phyloP scores from a whole-genome alignment of 2,888 invertebrate species.

The Tethea ocularis region DNA sequence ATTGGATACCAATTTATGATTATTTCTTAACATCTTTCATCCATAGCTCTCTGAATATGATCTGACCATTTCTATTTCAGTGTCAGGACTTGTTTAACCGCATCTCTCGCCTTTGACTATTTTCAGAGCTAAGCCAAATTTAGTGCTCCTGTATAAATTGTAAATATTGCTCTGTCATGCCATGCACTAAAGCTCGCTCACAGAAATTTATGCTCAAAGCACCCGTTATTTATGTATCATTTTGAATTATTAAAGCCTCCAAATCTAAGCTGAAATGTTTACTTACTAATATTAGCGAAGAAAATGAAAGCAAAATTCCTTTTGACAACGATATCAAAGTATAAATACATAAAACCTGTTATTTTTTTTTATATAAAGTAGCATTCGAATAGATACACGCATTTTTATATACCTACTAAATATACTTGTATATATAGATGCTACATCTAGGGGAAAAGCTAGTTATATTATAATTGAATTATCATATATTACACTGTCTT shows the following conservation, averaged over 20 bases:
- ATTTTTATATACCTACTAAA: not conserved
- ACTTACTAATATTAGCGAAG: not conserved
- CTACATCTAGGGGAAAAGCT: no score
- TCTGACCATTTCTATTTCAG: not conserved
- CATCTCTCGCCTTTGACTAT: not conserved
- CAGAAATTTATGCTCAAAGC: not conserved
- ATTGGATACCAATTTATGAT: no score
- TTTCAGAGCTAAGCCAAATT: not conserved
- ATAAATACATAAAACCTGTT: no score
- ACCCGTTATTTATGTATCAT: slow-evolving; percentile 2
- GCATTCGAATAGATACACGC: no score
- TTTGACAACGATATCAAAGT: not conserved
- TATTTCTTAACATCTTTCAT: no score
- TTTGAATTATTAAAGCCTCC: not conserved
- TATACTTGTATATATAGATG: no score
- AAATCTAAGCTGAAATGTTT: not conserved
- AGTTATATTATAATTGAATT: no score
- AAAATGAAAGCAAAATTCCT: no score
- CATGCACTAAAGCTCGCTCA: not conserved
- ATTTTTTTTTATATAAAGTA: no score
- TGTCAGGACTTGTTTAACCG: no score
- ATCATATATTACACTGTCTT: no score
- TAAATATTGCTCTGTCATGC: not conserved
- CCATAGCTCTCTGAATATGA: not conserved
- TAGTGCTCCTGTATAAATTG: not conserved